Evolutionary conservation across 2,797 vertebrate species (phyloP).

Genomic region (Coracias cyanogaster): DNA sequence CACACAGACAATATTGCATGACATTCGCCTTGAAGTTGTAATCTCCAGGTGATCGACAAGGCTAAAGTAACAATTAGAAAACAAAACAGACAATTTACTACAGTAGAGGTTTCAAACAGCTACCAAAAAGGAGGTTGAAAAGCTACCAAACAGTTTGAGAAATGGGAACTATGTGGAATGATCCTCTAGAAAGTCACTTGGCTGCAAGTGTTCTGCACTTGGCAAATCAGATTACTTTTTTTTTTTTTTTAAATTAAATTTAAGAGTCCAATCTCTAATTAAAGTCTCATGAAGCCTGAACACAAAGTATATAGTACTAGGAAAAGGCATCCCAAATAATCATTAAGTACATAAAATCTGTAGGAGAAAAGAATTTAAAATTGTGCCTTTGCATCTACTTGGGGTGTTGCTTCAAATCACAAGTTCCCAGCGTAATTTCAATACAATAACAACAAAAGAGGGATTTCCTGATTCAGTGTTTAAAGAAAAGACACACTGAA

Average conservation of each 20-base stretch:
- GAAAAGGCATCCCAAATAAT: not conserved
- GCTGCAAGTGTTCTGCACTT: not conserved
- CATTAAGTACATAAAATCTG: not conserved
- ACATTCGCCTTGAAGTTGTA: not conserved
- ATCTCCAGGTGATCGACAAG: constrained; percentile 23
- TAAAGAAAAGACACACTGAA: not conserved
- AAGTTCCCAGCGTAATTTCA: accelerated
- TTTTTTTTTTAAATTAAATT: not conserved
- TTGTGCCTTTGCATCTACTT: not conserved
- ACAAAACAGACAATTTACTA: not conserved
- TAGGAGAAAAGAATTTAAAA: not conserved
- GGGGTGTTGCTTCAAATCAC: not conserved
- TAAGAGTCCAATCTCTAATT: not conserved
- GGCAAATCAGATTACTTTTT: not conserved
- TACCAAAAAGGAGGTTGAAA: no score
- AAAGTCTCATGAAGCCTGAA: not conserved
- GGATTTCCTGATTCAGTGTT: constrained; percentile 17
- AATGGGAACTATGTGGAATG: not conserved
- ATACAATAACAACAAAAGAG: not conserved
- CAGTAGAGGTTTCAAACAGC: not conserved
- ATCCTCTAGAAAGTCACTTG: not conserved
- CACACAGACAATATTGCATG: not conserved
- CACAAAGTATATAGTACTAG: not conserved
- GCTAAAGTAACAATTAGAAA: not conserved
- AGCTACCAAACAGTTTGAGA: not conserved